Base-by-base conservation (phyloP, 2,888 invertebrate genomes). In the Baronia brevicornis region DNA sequence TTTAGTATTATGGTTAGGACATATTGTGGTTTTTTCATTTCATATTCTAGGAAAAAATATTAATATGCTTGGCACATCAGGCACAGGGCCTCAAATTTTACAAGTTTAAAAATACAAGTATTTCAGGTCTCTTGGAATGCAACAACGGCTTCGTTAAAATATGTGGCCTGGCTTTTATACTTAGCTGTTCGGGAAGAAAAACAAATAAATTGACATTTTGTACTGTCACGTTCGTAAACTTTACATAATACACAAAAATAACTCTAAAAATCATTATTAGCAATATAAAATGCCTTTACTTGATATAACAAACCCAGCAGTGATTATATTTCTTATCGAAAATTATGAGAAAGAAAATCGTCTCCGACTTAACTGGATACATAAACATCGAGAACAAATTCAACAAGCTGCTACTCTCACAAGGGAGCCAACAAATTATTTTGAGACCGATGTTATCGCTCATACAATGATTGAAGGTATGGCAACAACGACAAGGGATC, bases 291-390 rank as follows among this genome's bases (percentile, higher is more conserved):
- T 70, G 65, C 52, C 67, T 29, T 33, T 59, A 14, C 10, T 54
- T 6, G 70, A 72, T 33, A 61, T 68, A 22, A 62, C 51, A 2
- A 62, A 61, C 11, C 70, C 70, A 0, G 53, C 52, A n/a, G 41
- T 62, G 2, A 64, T 68, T 23, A 58, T 53, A 30, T 60, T 68
- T 38, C 53, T 70, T 4, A 54, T 52, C 12, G 68, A 71, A 42
- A 60, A 51, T 28, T 64, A 65, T 40, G 63, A 67, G 22, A 67
- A 58, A 28, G 70, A 70, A 37, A 65, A 54, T 32, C 54, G 54
- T 2, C 39, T 64, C 3, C 55, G 69, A 1, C 38, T 63, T 4
- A 62, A 56, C 18, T 72, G 72, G 72, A 55, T 60, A 8, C 41
- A 44, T 25, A 61, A 60, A 34, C 50, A 71, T 36, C 44, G 41